These are phyloP conservation scores for Oncorhynchus kisutch DNA, from an alignment of 2,113 vertebrate genomes.

Conservation along the genomic window DNA sequence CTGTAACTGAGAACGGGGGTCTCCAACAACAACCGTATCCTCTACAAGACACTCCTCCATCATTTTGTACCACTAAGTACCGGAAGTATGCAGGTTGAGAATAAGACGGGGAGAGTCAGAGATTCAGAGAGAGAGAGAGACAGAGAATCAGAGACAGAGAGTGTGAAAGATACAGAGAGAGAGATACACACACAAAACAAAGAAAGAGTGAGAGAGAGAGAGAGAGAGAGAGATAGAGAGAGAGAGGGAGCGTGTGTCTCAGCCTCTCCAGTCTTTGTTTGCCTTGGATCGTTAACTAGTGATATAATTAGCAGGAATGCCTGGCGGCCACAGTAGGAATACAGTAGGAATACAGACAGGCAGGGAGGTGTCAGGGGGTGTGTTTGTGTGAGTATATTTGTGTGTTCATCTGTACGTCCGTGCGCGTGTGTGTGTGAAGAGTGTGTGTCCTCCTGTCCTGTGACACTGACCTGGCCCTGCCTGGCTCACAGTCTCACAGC, in stretches of 20 bases:
- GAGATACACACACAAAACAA: slow-evolving; percentile 12
- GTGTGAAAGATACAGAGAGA: slow-evolving; percentile 35
- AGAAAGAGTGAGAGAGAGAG: not conserved
- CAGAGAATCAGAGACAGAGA: slow-evolving; percentile 31
- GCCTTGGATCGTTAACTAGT: slow-evolving; percentile 64
- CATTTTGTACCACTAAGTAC: too few species aligned
- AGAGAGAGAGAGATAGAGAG: not conserved
- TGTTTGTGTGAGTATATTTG: slow-evolving; percentile 40
- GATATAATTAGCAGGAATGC: slow-evolving; percentile 68
- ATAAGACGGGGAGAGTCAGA: not conserved
- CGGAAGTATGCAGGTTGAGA: too few species aligned
- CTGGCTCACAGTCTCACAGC: slow-evolving; percentile 61
- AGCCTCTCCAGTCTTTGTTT: too few species aligned
- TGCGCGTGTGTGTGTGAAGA: not conserved
- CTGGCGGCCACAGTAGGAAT: slow-evolving; percentile 59
- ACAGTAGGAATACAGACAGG: slow-evolving; percentile 58
- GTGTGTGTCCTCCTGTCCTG: slow-evolving; percentile 29
- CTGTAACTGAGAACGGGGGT: too few species aligned
- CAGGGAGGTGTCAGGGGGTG: slow-evolving; percentile 33
- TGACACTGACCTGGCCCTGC: slow-evolving; percentile 65
- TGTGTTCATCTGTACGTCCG: not conserved
- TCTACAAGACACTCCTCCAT: too few species aligned
- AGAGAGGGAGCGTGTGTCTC: not conserved
- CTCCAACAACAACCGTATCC: too few species aligned
- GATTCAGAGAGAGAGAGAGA: not conserved